Percentiles rank a stretch among this genome's conserved stretches.
Evolutionary conservation across 2,797 vertebrate genomes (phyloP).

Genomic region (Sebastolobus alascanus): DNA sequence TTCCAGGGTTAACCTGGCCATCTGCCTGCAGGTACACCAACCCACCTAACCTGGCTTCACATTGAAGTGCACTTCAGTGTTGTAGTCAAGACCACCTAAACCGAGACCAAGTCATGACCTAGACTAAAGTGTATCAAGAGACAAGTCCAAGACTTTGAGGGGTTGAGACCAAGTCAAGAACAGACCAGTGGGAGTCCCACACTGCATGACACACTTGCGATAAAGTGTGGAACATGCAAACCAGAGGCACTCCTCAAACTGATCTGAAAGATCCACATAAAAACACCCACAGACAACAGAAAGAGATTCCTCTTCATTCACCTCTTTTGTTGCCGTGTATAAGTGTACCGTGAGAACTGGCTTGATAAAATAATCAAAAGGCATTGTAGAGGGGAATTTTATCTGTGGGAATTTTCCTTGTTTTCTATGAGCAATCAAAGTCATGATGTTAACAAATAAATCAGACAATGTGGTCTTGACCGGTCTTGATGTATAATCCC

Average conservation of each 20-base stretch:
- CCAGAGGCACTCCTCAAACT: too few relatives aligned
- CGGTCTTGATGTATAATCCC: too few relatives aligned
- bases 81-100: not conserved
- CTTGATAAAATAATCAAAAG: not conserved
- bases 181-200: too few relatives aligned
- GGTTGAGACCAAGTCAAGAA: too few relatives aligned
- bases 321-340: not conserved
- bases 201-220: too few relatives aligned
- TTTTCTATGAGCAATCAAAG: too few relatives aligned
- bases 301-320: not conserved
- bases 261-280: not conserved
- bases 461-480: too few relatives aligned
- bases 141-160: too few relatives aligned
- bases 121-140: too few relatives aligned
- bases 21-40: slow-evolving; percentile 93
- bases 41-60: not conserved
- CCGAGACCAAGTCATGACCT: not conserved
- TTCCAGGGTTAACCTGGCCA: slow-evolving; percentile 96
- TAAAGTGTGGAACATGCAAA: too few relatives aligned
- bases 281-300: not conserved
- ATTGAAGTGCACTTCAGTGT: not conserved
- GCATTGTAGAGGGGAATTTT: not conserved
- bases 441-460: too few relatives aligned
- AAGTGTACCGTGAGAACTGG: not conserved
- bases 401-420: not conserved